phyloP scores from a whole-genome alignment of 2,888 invertebrate species.

The Spisula subtruncata region DNA sequence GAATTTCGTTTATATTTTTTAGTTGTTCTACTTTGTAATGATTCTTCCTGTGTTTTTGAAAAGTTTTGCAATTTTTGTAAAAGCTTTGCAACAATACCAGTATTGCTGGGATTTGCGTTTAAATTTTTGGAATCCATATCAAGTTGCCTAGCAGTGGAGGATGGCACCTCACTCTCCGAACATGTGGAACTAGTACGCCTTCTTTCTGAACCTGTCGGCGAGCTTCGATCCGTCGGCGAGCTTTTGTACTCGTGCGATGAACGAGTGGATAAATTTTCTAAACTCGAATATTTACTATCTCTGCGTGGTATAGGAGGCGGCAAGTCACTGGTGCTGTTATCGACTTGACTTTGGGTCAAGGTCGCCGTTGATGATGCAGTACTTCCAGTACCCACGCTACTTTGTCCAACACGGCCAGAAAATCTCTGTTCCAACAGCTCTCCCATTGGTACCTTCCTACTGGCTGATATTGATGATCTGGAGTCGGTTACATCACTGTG shows the following conservation, averaged over 20 bases:
- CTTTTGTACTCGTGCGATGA: conserved; percentile 69
- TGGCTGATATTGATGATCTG: conserved; percentile 62
- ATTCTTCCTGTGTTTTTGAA: conserved; percentile 78
- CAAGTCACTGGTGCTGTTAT: conserved; percentile 67
- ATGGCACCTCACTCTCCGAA: conserved; percentile 77
- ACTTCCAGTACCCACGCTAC: conserved; percentile 55
- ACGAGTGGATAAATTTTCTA: conserved; percentile 73
- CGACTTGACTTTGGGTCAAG: conserved; percentile 71
- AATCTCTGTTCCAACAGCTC: conserved; percentile 80
- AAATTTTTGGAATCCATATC: conserved; percentile 72
- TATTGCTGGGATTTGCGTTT: conserved; percentile 59
- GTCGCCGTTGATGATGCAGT: conserved; percentile 70
- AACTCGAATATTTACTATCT: conserved; percentile 69
- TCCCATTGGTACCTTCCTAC: conserved; percentile 76
- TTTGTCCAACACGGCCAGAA: conserved; percentile 68
- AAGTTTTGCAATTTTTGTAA: conserved; percentile 81
- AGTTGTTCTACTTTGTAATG: conserved; percentile 53
- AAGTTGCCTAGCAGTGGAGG: conserved; percentile 70
- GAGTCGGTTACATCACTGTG: conserved; percentile 73
- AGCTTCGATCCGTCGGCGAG: conserved; percentile 74
- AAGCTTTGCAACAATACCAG: conserved; percentile 79
- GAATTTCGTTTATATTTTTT: conserved; percentile 74
- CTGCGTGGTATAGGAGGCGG: conserved; percentile 72
- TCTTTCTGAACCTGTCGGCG: conserved; percentile 73
- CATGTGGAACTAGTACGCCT: conserved; percentile 76